A percentile compares a stretch with the other conserved stretches of the same genome.
phyloP scores from a whole-genome alignment of 2,888 invertebrate genomes.

The Eristalinus aeneus region DNA sequence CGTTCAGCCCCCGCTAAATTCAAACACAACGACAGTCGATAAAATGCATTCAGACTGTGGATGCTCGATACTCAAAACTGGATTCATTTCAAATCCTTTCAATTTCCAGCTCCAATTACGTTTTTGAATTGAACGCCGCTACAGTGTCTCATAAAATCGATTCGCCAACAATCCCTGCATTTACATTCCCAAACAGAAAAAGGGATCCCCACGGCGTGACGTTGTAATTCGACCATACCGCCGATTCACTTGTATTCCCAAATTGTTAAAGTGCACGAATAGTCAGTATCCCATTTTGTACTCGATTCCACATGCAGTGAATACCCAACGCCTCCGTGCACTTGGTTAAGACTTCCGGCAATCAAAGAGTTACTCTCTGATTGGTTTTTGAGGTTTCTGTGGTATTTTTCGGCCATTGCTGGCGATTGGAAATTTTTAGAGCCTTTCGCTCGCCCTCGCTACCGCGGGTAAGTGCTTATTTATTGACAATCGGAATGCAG shows the following conservation, averaged over 20 bases:
- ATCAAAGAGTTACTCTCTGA: conserved; percentile 4
- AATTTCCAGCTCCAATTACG: too few species aligned
- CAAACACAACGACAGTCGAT: neutral
- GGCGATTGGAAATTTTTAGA: neutral
- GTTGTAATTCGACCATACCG: too few species aligned
- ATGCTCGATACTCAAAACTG: too few species aligned
- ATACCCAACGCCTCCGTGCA: neutral
- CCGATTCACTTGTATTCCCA: neutral
- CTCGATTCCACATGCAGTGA: neutral
- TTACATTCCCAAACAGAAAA: neutral
- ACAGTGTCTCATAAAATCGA: neutral
- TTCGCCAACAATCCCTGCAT: neutral
- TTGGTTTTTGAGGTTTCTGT: conserved; percentile 31
- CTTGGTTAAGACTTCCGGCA: neutral
- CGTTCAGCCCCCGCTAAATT: too few species aligned
- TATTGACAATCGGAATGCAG: neutral
- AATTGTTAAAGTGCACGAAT: conserved; percentile 1
- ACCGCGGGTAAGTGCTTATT: neutral
- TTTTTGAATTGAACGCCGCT: neutral
- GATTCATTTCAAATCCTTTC: too few species aligned
- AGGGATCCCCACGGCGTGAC: too few species aligned
- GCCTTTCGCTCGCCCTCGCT: neutral
- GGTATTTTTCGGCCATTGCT: neutral
- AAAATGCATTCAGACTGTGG: neutral
- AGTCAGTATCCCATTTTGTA: neutral